Percentiles rank a stretch among this genome's conserved stretches.
Conservation (phyloP, 1,140 invertebrate species). For the Mactra quadrangularis region DNA sequence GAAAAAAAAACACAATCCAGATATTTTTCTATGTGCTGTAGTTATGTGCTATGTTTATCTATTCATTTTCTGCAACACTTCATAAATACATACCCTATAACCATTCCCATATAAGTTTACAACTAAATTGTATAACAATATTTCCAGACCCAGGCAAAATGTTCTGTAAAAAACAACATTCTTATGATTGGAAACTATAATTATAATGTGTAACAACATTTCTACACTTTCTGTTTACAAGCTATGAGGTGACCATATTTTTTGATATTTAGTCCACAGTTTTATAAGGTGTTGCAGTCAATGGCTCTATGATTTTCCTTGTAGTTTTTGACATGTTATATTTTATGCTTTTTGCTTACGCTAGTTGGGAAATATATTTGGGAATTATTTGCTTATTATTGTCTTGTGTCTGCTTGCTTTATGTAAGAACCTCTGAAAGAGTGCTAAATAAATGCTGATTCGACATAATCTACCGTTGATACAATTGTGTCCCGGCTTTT, state of each 20-base stretch:
- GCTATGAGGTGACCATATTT: too few species aligned
- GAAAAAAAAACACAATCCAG: slow-evolving; percentile 1
- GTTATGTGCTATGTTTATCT: slow-evolving; percentile 17
- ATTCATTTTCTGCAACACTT: background rate
- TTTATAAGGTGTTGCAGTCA: background rate
- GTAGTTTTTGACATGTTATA: slow-evolving; percentile 41
- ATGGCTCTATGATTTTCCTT: slow-evolving; percentile 10
- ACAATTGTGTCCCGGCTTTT: slow-evolving; percentile 42
- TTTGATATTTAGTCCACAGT: too few species aligned
- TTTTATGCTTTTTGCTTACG: slow-evolving; percentile 58
- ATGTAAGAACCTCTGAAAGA: slow-evolving; percentile 51
- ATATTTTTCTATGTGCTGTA: slow-evolving; percentile 29
- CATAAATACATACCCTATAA: background rate
- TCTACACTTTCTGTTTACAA: background rate
- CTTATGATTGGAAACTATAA: background rate
- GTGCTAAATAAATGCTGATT: slow-evolving; percentile 61
- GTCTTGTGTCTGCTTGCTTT: slow-evolving; percentile 53
- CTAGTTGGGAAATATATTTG: slow-evolving; percentile 54
- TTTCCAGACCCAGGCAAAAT: background rate
- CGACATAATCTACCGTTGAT: slow-evolving; percentile 49
- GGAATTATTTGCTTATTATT: slow-evolving; percentile 57
- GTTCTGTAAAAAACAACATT: background rate
- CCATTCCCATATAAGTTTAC: background rate
- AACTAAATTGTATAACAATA: background rate
- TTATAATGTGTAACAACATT: background rate